phyloP scores from a whole-genome alignment of 2,888 invertebrate species.

The Rhabditoides inermis region DNA sequence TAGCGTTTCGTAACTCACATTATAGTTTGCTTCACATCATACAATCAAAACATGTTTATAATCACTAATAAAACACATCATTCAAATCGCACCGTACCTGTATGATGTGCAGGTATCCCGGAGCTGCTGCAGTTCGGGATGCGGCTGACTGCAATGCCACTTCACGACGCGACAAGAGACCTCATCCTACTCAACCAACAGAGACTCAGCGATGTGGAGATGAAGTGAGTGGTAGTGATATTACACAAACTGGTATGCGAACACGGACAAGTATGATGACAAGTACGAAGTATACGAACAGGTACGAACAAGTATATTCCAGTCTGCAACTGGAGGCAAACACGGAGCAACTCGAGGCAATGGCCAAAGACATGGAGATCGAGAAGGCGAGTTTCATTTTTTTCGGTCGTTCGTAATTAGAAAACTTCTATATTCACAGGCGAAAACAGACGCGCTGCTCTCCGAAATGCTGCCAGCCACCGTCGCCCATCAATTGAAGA shows the following conservation, averaged over 20 bases:
- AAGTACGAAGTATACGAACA: not conserved
- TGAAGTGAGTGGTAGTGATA: conserved; percentile 21
- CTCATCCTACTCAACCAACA: conserved; percentile 45
- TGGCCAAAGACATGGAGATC: conserved; percentile 45
- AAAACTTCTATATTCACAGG: conserved; percentile 39
- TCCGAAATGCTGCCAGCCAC: conserved; percentile 53
- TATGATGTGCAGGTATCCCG: no score
- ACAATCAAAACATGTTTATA: not conserved
- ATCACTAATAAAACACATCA: not conserved
- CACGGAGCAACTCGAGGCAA: conserved; percentile 38
- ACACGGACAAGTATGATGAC: not conserved
- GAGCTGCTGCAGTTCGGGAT: conserved; percentile 21
- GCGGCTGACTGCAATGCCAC: conserved; percentile 38
- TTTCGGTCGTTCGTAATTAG: not conserved
- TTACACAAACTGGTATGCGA: not conserved
- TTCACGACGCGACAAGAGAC: conserved; percentile 46
- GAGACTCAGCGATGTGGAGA: conserved; percentile 36
- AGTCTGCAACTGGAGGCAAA: conserved; percentile 45
- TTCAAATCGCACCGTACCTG: not conserved
- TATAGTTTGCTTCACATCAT: no score
- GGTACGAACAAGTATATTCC: not conserved
- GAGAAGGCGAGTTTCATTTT: no score
- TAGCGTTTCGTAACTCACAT: no score
- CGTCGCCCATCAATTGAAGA: conserved; percentile 50
- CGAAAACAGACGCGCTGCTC: conserved; percentile 52